Base-by-base conservation (phyloP, 2,113 vertebrate species). In the Cacatua alba region DNA sequence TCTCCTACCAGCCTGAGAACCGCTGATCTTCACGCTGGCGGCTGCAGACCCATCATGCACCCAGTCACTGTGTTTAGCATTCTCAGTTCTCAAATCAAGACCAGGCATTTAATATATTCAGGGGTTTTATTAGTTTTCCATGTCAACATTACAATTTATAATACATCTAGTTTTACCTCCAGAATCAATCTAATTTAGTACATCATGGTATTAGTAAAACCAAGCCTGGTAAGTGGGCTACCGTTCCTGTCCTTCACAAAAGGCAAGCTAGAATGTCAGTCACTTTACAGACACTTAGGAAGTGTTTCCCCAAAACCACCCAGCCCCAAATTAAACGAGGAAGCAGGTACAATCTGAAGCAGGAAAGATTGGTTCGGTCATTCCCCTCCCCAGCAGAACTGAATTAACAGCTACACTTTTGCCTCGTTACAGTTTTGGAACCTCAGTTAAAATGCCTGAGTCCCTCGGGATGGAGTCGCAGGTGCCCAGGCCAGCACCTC, bases 121-220 rank as follows among this genome's bases (percentile, higher is more conserved):
- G 81, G 91, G 96, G 26, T 81, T 99, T 99, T 99, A 99, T 99
- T 99, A 98, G 98, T 97, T 98, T 98, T 96, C 96, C 65, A 94
- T 95, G 98, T 98, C 97, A 98, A 97, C 98, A 98, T 99, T 99
- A 99, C 98, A 98, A 97, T 99, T 99, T 99, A 98, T 92, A 68
- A 91, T 98, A 99, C 98, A 99, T 93, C 98, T 99, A 99, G 97
- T 97, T 97, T 96, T 98, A 94, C 97, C 97, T 97, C 97, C 96
- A 98, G 96, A 97, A 98, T 95, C 93, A 95, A 95, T 96, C 97
- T 98, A 97, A 97, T 98, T 98, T 98, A 98, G 98, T 97, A 98
- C 96, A 97, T 97, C 95, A 96, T 93, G 90, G 97, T 98, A 98
- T 99, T 98, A 99, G 98, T 99, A 99, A 98, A 99, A 99, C 98